Evolutionary conservation across 2,113 vertebrate species (phyloP).

Genomic region (Tachysurus fulvidraco): DNA sequence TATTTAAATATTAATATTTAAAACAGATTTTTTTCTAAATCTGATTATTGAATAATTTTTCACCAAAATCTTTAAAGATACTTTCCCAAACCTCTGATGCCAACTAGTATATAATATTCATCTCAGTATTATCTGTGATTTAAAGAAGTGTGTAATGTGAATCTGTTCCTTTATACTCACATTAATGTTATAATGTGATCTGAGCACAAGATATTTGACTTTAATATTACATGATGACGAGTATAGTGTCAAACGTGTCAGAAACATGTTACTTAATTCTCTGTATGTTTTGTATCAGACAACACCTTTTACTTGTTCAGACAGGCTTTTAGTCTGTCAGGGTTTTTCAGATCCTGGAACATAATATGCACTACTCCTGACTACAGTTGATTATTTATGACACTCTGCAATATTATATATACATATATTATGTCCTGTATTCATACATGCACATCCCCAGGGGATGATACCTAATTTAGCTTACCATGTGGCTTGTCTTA

Average conservation of each 20-base stretch:
- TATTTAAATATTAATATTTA: too few species aligned
- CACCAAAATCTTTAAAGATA: neutral
- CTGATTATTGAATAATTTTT: neutral
- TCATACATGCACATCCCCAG: slow-evolving; percentile 48
- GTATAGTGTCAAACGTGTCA: slow-evolving; percentile 45
- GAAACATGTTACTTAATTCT: slow-evolving; percentile 44
- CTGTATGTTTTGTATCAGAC: slow-evolving; percentile 22
- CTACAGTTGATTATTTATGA: slow-evolving; percentile 53
- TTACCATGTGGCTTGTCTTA: neutral
- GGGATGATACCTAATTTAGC: slow-evolving; percentile 20
- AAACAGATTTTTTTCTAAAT: neutral
- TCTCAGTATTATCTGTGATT: too few species aligned
- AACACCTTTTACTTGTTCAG: slow-evolving; percentile 22
- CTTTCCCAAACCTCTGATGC: neutral
- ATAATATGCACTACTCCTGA: slow-evolving; percentile 57
- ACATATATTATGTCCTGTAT: slow-evolving; percentile 57
- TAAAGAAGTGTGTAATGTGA: neutral
- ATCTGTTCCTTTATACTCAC: neutral
- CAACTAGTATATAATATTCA: neutral
- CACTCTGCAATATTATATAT: neutral
- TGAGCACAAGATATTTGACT: slow-evolving; percentile 5
- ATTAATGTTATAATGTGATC: slow-evolving; percentile 30
- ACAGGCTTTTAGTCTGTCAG: slow-evolving; percentile 56
- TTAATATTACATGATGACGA: slow-evolving; percentile 25
- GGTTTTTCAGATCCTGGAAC: slow-evolving; percentile 33